A percentile compares a stretch with the other conserved stretches of the same genome.
phyloP scores from a whole-genome alignment of 2,113 vertebrate genomes.

The Hyperopisus bebe region DNA sequence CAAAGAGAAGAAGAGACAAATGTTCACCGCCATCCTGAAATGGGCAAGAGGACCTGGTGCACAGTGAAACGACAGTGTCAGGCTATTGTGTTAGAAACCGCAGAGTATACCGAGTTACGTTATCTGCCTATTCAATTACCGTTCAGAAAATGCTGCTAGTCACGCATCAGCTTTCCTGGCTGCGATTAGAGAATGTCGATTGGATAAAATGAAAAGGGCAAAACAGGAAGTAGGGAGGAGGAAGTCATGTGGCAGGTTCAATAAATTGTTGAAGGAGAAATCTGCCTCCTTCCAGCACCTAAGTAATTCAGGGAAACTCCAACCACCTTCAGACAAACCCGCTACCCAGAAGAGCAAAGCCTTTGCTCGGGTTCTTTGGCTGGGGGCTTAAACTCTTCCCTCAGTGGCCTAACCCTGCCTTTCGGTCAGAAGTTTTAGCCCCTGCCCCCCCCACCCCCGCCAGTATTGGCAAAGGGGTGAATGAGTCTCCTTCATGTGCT shows the following conservation, averaged over 20 bases:
- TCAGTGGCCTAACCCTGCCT: background rate
- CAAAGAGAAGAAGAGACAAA: slow-evolving; percentile 68
- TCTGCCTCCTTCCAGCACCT: background rate
- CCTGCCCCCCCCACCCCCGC: background rate
- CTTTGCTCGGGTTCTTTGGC: background rate
- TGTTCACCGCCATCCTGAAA: slow-evolving; percentile 13
- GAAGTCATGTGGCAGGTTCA: background rate
- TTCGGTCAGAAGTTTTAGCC: background rate
- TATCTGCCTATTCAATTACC: background rate
- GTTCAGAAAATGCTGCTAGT: background rate
- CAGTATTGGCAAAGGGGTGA: background rate
- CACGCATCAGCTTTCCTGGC: background rate
- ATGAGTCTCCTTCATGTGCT: background rate
- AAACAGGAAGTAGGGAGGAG: background rate
- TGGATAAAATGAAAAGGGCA: background rate
- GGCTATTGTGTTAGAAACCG: background rate
- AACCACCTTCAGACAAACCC: background rate
- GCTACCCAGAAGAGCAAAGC: background rate
- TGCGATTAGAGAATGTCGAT: background rate
- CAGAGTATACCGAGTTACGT: background rate
- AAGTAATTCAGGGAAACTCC: background rate
- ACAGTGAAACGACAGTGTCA: background rate
- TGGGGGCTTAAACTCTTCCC: background rate
- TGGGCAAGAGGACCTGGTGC: background rate
- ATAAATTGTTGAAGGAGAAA: background rate